Evolutionary conservation across 2,797 vertebrate species (phyloP), one percentile per base, ranked within the genome.

Genomic region (Muraenolepis orangiensis): DNA sequence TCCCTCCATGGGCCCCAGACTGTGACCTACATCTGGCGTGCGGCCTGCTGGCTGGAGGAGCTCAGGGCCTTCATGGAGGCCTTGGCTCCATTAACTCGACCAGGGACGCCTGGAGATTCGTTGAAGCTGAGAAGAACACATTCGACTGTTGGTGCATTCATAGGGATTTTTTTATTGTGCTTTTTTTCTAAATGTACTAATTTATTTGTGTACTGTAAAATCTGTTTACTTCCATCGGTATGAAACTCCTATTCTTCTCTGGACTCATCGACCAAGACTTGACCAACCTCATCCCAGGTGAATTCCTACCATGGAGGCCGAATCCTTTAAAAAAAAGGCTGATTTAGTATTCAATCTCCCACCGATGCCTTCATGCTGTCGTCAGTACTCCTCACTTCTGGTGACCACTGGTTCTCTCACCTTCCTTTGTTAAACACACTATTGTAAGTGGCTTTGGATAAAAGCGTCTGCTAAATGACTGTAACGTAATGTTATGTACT

Each of bases 21-120:
- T 79, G 72, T 90, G 91, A 74, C 91, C 91, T 90, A 90, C 79
- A 89, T 92, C 87, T 73, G 57, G 78, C 13, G 80, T 82, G 74
- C 75, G 16, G 38, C 61, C 77, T 74, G 84, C 83, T 78, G 73
- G 28, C 26, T 57, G 72, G 70, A n/a, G 64, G 76, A 71, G 20
- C 0, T 68, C 20, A 10, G 51, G 51, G 20, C n/a, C n/a, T 5
- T 6, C 23, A 16, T 57, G 6, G 2, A 7, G 11, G 7, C 51
- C n/a, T n/a, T 57, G 51, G 46, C 51, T n/a, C n/a, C 51, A 1
- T 0, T 57, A 8, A 57, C 4, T 57, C 20, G n/a, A 8, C 51
- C 2, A n/a, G 20, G n/a, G 51, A 23, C 7, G 51, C 51, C 46
- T n/a, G 51, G n/a, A 8, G 38, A n/a, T 57, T 57, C 23, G 51